phyloP scores from a whole-genome alignment of 2,113 vertebrate species.

The Podarcis cretensis region DNA sequence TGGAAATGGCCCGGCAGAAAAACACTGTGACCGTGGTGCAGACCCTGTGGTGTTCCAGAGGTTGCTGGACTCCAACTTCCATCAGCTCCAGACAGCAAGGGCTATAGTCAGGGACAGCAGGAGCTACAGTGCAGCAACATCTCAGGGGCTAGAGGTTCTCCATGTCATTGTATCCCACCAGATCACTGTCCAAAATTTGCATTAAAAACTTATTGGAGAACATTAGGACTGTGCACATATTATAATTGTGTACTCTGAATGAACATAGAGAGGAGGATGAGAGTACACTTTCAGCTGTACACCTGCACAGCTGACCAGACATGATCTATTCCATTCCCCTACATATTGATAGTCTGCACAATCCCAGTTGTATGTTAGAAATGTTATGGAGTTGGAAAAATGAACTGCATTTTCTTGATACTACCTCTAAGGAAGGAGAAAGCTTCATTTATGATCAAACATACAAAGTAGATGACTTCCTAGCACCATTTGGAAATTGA shows the following conservation, averaged over 20 bases:
- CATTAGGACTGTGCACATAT: neutral
- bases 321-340: no score
- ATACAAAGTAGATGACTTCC: no score
- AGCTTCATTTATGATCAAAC: neutral
- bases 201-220: neutral
- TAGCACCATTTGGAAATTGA: neutral
- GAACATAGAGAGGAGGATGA: no score
- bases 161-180: neutral
- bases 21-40: no score
- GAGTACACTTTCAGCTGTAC: neutral
- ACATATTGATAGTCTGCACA: neutral
- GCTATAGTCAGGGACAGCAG: no score
- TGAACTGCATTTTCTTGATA: neutral
- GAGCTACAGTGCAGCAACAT: no score
- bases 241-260: neutral
- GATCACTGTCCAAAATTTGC: neutral
- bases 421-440: neutral
- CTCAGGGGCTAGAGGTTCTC: no score
- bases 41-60: no score
- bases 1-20: no score
- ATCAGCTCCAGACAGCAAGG: no score
- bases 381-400: neutral
- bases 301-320: no score
- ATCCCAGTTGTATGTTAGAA: neutral
- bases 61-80: no score